Conservation (phyloP, 1,140 invertebrate genomes). For the Lerema accius region DNA sequence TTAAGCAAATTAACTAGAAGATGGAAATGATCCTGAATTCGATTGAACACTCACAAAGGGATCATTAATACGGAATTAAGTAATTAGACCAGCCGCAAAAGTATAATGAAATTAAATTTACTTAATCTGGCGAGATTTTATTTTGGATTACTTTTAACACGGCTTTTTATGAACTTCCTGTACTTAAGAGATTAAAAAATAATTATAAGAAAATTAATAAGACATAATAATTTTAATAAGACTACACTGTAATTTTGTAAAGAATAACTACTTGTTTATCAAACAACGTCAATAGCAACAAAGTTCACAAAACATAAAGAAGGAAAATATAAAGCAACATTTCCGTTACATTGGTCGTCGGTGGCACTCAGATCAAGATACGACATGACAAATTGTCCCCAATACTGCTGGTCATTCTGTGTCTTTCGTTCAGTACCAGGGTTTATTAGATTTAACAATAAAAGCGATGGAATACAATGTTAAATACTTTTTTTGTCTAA, state of each 20-base stretch:
- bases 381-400: slow-evolving; percentile 29
- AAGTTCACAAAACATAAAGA: slow-evolving; percentile 13
- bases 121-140: too few relatives aligned
- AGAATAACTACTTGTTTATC: background rate
- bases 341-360: slow-evolving; percentile 25
- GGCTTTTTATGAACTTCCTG: too few relatives aligned
- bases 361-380: slow-evolving; percentile 23
- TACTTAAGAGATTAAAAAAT: too few relatives aligned
- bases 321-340: slow-evolving; percentile 20
- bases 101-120: slow-evolving; percentile 11
- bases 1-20: slow-evolving; percentile 28
- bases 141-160: too few relatives aligned
- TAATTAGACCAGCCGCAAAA: slow-evolving; percentile 4
- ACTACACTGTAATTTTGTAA: too few relatives aligned
- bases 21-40: slow-evolving; percentile 30
- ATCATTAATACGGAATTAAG: slow-evolving; percentile 27
- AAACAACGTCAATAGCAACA: slow-evolving; percentile 3
- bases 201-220: too few relatives aligned
- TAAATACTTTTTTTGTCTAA: too few relatives aligned
- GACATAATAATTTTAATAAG: too few relatives aligned
- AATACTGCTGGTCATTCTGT: slow-evolving; percentile 12
- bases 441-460: background rate
- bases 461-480: too few relatives aligned
- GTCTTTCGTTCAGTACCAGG: slow-evolving; percentile 4
- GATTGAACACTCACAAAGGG: slow-evolving; percentile 28